Base-by-base conservation (phyloP, 2,888 invertebrate species). In the Glyphotaelius pellucidus region DNA sequence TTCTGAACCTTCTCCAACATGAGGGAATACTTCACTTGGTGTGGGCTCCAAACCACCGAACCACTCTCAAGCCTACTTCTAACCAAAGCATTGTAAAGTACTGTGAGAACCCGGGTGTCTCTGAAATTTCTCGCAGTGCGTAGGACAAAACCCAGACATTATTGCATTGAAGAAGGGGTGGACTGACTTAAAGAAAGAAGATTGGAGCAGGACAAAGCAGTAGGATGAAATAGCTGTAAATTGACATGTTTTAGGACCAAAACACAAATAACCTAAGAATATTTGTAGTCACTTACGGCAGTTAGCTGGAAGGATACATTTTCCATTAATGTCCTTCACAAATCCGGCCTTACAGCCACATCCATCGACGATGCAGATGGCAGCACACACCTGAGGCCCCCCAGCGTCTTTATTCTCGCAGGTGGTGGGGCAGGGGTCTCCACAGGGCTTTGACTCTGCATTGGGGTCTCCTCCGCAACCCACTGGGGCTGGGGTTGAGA, bases 381-480 rank as follows among this genome's bases (percentile, higher is more conserved):
- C 32, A 1, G 91, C 52, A 19, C 91, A 91, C 1, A 86, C 38
- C 32, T 52, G n/a, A 1, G 81, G 47, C 1, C 42, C 67, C 7
- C 67, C 32, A 3, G 79, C 19, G 7, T 83, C 52, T 15, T 81
- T 87, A 7, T 91, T 91, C 9, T 88, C 91, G 47, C 91, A 91
- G 19, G 91, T 91, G 12, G 32, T 67, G 4, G 91, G 91, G 52
- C 91, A 91, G 3, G 91, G 91, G 30, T 91, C 91, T 14, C 91
- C 91, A n/a, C 91, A 91, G 25, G 91, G 91, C 11, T 30, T 83
- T 11, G 30, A 25, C 67, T 42, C 81, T 14, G 91, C 89, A 80
- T 91, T 91, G 32, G n/a, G 79, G 32, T 91, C 91, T 4, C 91
- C 91, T n/a, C 80, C 80, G 30, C 91, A 91, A 7, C 52, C 88